Evolutionary conservation across 2,797 vertebrate genomes (phyloP).

Genomic region (Sebastes jordani): DNA sequence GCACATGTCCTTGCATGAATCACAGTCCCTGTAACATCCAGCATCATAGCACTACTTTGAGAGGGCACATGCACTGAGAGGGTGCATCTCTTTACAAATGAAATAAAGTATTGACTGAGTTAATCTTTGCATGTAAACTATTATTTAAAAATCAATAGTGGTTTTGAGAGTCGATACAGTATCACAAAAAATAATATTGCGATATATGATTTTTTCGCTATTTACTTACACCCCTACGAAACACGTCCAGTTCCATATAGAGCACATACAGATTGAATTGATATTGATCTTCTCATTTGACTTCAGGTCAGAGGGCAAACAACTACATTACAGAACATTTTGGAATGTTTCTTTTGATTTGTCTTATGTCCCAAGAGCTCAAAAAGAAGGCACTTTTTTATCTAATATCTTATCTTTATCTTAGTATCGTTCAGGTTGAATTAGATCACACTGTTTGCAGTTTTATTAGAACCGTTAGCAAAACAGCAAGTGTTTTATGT

Average conservation of each 20-base stretch:
- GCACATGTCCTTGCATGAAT: too few relatives aligned
- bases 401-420: neutral
- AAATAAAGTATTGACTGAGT: too few relatives aligned
- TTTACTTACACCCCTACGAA: neutral
- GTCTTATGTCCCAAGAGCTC: neutral
- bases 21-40: too few relatives aligned
- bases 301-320: neutral
- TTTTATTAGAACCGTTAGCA: neutral
- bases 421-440: neutral
- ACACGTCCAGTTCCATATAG: neutral
- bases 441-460: neutral
- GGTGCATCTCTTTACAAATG: too few relatives aligned
- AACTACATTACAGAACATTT: neutral
- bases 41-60: too few relatives aligned
- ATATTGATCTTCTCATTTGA: constrained; percentile 24
- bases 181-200: accelerated
- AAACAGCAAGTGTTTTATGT: neutral
- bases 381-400: neutral
- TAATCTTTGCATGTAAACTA: too few relatives aligned
- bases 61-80: too few relatives aligned
- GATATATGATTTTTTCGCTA: too few relatives aligned
- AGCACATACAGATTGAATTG: neutral
- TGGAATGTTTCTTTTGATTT: neutral
- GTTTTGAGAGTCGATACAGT: too few relatives aligned
- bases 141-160: too few relatives aligned